Percentiles rank a stretch among this genome's conserved stretches.
phyloP scores from a whole-genome alignment of 2,113 vertebrate species.

The Sula dactylatra region DNA sequence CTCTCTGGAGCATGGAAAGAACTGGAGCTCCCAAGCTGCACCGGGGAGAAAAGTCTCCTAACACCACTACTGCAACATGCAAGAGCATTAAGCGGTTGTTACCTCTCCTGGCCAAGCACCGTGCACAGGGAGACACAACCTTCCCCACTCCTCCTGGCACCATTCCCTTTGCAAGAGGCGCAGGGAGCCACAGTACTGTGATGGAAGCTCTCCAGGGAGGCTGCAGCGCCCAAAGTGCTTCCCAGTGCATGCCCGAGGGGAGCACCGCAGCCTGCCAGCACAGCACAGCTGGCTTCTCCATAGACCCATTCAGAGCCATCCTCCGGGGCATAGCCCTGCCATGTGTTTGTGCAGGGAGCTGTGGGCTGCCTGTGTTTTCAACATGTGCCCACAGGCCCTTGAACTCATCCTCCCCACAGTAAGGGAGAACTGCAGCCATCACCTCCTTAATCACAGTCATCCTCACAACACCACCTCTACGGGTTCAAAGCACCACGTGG shows the following conservation, averaged over 20 bases:
- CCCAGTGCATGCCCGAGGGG: not conserved
- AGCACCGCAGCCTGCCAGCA: not conserved
- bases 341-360: not conserved
- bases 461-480: not conserved
- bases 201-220: not conserved
- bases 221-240: not conserved
- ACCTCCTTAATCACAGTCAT: not conserved
- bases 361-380: not conserved
- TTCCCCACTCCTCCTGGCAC: not conserved
- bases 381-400: no score
- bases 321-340: no score
- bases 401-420: not conserved
- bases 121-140: not conserved
- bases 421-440: not conserved
- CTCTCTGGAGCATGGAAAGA: conserved; percentile 10
- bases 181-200: fast-evolving
- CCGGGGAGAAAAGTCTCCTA: not conserved
- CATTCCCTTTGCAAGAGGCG: not conserved
- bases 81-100: not conserved
- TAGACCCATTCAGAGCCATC: not conserved
- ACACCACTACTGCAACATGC: not conserved
- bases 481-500: not conserved
- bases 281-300: not conserved
- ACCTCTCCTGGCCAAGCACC: not conserved
- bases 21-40: not conserved